phyloP scores from a whole-genome alignment of 2,797 vertebrate species.

The Aeoliscus strigatus region DNA sequence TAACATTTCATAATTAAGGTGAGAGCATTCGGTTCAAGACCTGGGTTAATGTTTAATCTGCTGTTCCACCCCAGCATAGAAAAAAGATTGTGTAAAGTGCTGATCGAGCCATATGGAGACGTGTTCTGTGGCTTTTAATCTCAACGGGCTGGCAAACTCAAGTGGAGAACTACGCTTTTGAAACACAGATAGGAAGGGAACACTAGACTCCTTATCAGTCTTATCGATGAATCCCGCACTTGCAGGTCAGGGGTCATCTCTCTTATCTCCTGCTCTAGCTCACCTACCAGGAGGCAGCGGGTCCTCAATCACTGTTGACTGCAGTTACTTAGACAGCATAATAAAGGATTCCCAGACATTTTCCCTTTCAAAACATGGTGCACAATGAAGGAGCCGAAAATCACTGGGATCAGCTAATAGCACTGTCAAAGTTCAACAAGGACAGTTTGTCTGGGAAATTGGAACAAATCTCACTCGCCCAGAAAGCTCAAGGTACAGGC shows the following conservation, averaged over 20 bases:
- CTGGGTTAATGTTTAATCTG: constrained; percentile 14
- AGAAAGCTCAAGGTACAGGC: no score
- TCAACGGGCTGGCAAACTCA: not conserved
- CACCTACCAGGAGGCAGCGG: not conserved
- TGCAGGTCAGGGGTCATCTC: constrained; percentile 7
- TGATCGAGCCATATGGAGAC: no score
- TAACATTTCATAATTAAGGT: not conserved
- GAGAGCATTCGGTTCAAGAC: not conserved
- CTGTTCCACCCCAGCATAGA: not conserved
- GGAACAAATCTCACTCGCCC: no score
- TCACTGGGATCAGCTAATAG: no score
- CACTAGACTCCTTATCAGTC: constrained; percentile 3
- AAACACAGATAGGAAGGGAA: no score
- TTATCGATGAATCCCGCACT: constrained; percentile 28
- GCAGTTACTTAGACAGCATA: constrained; percentile 8
- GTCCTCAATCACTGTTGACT: constrained; percentile 28
- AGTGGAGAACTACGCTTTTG: no score
- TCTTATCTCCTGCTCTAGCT: constrained; percentile 31
- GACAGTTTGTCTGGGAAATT: no score
- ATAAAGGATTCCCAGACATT: not conserved
- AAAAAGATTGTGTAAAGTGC: not conserved
- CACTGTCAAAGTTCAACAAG: no score
- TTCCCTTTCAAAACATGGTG: constrained; percentile 1
- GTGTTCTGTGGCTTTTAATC: not conserved
- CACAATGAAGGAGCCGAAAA: no score